Conservation (phyloP, 2,888 invertebrate species). For the Lasioglossum lativentre region DNA sequence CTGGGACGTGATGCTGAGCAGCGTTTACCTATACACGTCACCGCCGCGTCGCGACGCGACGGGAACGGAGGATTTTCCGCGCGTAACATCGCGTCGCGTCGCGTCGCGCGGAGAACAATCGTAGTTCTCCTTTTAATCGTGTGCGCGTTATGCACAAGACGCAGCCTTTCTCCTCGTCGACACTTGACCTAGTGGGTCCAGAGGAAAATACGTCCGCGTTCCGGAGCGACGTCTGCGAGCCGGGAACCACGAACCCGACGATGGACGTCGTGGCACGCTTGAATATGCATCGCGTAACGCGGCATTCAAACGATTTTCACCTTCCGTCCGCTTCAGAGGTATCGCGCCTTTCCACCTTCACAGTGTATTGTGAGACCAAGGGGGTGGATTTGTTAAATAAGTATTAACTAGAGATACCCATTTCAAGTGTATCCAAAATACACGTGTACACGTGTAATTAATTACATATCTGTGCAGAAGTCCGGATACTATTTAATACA, state of each 20-base stretch:
- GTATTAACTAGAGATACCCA: no score
- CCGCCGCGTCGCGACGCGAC: no score
- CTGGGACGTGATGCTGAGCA: no score
- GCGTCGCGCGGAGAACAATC: slow-evolving; percentile 1
- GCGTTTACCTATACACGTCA: no score
- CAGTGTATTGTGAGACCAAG: neutral
- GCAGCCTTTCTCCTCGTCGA: slow-evolving; percentile 26
- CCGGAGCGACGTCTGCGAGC: slow-evolving; percentile 27
- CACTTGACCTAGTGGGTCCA: slow-evolving; percentile 33
- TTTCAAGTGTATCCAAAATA: no score
- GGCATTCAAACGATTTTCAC: slow-evolving; percentile 33
- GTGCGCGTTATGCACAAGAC: slow-evolving; percentile 21
- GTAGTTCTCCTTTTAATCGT: neutral
- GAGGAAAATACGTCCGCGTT: slow-evolving; percentile 39
- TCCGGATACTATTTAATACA: no score
- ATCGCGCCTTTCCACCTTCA: slow-evolving; percentile 1
- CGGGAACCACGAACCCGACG: neutral
- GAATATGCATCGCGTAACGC: slow-evolving; percentile 43
- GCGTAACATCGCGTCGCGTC: neutral
- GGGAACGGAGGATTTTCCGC: neutral
- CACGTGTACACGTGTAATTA: no score
- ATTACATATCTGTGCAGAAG: no score
- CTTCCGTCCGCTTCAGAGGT: slow-evolving; percentile 2
- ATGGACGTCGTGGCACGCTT: slow-evolving; percentile 17
- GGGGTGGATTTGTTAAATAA: neutral